These are phyloP conservation scores for Sorex maritimensis DNA, from an alignment of 2,797 vertebrate species.

Conservation along the genomic window DNA sequence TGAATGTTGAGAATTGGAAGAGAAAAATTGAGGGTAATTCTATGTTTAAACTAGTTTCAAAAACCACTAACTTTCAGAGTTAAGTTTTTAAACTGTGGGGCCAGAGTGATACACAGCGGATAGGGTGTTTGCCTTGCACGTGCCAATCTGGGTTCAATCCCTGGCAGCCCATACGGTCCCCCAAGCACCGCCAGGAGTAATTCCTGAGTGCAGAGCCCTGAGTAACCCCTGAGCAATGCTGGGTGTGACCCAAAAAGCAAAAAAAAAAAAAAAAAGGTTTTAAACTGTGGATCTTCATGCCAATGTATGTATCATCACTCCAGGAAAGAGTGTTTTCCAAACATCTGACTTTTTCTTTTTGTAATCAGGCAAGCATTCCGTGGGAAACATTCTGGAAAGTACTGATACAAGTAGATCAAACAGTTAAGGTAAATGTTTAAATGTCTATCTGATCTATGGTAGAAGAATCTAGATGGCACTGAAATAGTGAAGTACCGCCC, in stretches of 20 bases:
- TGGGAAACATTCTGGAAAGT: conserved; percentile 21
- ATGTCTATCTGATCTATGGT: neutral
- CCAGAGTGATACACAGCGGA: no score
- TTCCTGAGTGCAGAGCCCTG: no score
- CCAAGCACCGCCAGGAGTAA: no score
- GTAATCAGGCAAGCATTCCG: neutral
- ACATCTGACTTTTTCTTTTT: conserved; percentile 17
- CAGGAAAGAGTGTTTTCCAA: conserved; percentile 33
- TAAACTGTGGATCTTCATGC: neutral
- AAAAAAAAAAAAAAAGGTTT: no score
- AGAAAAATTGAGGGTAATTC: neutral
- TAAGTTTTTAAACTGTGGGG: neutral
- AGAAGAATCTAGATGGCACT: neutral
- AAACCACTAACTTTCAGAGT: conserved; percentile 34
- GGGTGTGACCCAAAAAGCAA: no score
- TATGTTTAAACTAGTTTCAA: conserved; percentile 51
- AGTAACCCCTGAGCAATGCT: no score
- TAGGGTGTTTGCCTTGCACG: no score
- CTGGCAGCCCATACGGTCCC: no score
- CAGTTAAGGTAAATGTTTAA: neutral
- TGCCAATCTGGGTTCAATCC: no score
- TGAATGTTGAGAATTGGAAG: neutral
- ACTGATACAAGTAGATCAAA: neutral
- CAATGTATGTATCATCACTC: neutral
- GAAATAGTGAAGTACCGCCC: neutral